phyloP scores from a whole-genome alignment of 2,888 invertebrate genomes.

The Drosophila eohydei region DNA sequence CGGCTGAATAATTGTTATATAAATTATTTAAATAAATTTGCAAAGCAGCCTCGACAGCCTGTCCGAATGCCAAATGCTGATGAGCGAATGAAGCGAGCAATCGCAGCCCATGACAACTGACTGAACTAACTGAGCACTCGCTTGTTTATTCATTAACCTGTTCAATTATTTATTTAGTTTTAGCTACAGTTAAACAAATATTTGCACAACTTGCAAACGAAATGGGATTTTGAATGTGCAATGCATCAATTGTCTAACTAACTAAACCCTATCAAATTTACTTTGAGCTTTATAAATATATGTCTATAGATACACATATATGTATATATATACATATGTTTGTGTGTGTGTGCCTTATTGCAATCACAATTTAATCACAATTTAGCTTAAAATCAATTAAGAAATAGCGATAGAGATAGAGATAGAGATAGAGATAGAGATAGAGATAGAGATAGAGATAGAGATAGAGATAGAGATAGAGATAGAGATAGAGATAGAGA shows the following conservation, averaged over 20 bases:
- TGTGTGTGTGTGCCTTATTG: background rate
- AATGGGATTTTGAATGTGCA: background rate
- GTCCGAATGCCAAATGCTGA: conserved; percentile 16
- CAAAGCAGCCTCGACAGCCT: conserved; percentile 18
- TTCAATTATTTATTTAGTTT: conserved; percentile 19
- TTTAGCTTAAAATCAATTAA: background rate
- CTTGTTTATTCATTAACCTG: conserved; percentile 11
- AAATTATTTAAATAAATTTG: conserved; percentile 65
- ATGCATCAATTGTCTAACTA: conserved; percentile 5
- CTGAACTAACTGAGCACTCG: conserved; percentile 10
- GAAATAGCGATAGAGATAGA: background rate
- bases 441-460: too few species aligned
- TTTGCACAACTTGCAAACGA: conserved; percentile 25
- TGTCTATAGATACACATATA: background rate
- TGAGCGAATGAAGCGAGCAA: conserved; percentile 18
- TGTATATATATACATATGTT: background rate
- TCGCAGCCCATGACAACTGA: conserved; percentile 17
- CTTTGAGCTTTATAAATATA: background rate
- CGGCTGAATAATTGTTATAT: conserved; percentile 72
- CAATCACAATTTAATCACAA: background rate
- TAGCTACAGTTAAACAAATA: conserved; percentile 8
- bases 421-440: too few species aligned
- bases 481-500: too few species aligned
- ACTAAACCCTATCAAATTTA: background rate
- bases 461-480: too few species aligned